A percentile compares a stretch with the other conserved stretches of the same genome.
These are phyloP conservation scores for Eupithecia dodoneata DNA, from an alignment of 2,888 invertebrate genomes.

Conservation along the genomic window DNA sequence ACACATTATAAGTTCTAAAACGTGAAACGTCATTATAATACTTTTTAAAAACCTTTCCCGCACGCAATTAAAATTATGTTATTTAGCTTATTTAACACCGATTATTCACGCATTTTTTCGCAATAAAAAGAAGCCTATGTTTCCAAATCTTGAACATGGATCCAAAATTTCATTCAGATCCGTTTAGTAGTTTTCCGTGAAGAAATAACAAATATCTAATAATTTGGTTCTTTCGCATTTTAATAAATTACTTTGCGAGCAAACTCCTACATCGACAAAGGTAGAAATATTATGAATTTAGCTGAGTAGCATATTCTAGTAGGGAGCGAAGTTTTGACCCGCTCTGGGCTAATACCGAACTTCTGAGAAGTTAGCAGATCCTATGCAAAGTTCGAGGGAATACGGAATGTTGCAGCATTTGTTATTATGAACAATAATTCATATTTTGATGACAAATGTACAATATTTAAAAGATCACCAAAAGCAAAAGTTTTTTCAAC, in stretches of 20 bases:
- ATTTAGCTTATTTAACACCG: no score
- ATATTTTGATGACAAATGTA: conserved; percentile 1
- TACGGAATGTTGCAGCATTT: conserved; percentile 6
- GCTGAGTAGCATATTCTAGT: conserved; percentile 1
- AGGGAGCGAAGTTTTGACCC: background rate
- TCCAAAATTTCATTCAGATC: no score
- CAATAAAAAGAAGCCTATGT: no score
- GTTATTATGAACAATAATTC: conserved; percentile 3
- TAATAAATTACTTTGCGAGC: conserved; percentile 1
- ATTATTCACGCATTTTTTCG: no score
- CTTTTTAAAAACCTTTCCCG: no score
- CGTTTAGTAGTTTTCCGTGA: no score
- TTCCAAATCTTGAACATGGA: no score
- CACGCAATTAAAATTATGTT: no score
- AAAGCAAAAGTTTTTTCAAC: conserved; percentile 5
- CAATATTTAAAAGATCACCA: background rate
- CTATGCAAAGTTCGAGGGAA: background rate
- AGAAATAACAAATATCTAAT: no score
- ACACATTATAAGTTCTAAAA: no score
- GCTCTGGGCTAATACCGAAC: conserved; percentile 5
- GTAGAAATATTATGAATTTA: background rate
- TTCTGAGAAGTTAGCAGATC: conserved; percentile 2
- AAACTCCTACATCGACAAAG: background rate
- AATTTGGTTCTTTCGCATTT: background rate
- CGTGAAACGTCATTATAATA: no score